These are phyloP conservation scores for Pseudopodoces humilis DNA, from an alignment of 2,113 vertebrate genomes.

Conservation along the genomic window DNA sequence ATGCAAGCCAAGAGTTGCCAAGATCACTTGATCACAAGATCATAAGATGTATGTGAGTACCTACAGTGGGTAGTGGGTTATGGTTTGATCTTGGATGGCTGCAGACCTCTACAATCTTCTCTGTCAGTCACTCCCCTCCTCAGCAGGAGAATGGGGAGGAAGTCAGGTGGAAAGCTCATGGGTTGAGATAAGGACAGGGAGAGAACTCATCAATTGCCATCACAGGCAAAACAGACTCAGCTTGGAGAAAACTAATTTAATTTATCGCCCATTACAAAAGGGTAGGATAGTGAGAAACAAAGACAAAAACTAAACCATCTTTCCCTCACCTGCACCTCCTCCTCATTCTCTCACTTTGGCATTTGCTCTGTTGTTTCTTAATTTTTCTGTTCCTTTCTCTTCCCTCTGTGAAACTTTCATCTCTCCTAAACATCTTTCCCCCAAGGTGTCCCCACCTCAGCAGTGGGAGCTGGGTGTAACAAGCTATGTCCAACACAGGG, in stretches of 20 bases:
- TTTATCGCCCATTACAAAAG: not conserved
- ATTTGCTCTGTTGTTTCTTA: not conserved
- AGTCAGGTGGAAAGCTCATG: not conserved
- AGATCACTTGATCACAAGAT: not conserved
- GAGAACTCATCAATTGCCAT: not conserved
- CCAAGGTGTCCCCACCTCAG: rapidly evolving
- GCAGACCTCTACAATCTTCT: not conserved
- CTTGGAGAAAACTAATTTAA: not conserved
- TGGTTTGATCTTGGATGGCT: not conserved
- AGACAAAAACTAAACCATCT: not conserved
- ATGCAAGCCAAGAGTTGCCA: rapidly evolving
- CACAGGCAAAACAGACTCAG: not conserved
- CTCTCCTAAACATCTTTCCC: not conserved
- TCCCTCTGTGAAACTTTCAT: not conserved
- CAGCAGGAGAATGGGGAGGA: not conserved
- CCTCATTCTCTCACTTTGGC: not conserved
- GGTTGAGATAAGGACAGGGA: not conserved
- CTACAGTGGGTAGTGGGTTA: too few species aligned
- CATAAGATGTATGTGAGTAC: not conserved
- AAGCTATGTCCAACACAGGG: not conserved
- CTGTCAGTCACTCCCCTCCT: not conserved
- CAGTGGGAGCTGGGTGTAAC: not conserved
- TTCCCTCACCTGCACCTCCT: not conserved
- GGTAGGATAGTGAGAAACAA: not conserved
- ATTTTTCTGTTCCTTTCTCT: not conserved